phyloP scores from a whole-genome alignment of 1,140 invertebrate genomes.

The Zophobas atratus region DNA sequence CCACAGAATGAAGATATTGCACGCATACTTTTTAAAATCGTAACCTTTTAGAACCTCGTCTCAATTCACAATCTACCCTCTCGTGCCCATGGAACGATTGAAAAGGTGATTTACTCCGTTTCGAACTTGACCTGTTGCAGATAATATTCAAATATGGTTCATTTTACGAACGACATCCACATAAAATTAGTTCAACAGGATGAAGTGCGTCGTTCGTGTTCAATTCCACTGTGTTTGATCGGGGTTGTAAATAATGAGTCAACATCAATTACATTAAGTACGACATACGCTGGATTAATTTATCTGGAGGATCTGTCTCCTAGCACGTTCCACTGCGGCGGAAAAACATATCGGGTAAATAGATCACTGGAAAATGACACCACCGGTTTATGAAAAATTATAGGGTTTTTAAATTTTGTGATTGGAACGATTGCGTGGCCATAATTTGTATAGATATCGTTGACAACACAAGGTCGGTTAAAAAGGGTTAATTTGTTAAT shows the following conservation, averaged over 20 bases:
- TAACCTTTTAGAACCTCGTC: too few relatives aligned
- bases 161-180: neutral
- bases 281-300: constrained; percentile 26
- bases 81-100: too few relatives aligned
- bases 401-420: neutral
- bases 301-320: constrained; percentile 11
- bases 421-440: neutral
- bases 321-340: constrained; percentile 4
- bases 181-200: neutral
- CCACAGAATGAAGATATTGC: too few relatives aligned
- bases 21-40: too few relatives aligned
- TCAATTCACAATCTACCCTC: too few relatives aligned
- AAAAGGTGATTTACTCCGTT: too few relatives aligned
- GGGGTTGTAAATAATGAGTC: constrained; percentile 14
- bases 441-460: neutral
- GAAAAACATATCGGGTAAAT: constrained; percentile 20
- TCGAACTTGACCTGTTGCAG: neutral
- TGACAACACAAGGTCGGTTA: neutral
- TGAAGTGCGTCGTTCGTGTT: neutral
- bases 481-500: too few relatives aligned
- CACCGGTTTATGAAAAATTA: neutral
- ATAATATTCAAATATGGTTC: neutral
- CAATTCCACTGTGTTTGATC: constrained; percentile 1
- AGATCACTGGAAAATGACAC: constrained; percentile 19
- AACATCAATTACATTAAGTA: constrained; percentile 21